Base-by-base conservation (phyloP, 1,140 invertebrate genomes). In the Episyrphus balteatus region DNA sequence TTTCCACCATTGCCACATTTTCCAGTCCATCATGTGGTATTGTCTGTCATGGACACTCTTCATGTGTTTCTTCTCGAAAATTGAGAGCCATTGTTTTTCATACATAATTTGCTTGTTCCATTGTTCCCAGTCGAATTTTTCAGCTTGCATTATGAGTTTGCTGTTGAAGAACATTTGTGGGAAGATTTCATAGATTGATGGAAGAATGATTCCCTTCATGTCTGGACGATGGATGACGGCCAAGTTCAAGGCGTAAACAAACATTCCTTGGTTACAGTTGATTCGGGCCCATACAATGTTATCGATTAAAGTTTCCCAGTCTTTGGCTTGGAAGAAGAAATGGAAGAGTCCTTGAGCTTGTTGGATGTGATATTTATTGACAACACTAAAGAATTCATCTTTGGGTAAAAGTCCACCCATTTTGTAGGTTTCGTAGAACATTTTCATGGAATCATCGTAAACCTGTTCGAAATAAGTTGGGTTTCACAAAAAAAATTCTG, bases 221-320 rank as follows among this genome's bases (percentile, higher is more conserved):
- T 82, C 80, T 2, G 62, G 50, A 43, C 78, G 76, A 17, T 75
- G 73, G n/a, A 75, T 54, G 2, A 82, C 65, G 7, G 80, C 78
- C 43, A 76, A 66, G 41, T 73, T 77, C 51, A 80, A 58, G 3
- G 78, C 72, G 38, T 75, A 76, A 5, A 73, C 53, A 57, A 79
- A 84, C 48, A 77, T 70, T 19, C 71, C 75, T 57, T 79, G 72
- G 61, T 83, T 83, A 9, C 80, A 55, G 47, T 78, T 53, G 45
- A 66, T 65, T 32, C 75, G 73, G 12, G 77, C 76, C 69, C 72
- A 82, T 12, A 71, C 54, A n/a, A 80, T 78, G 2, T 74, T 76
- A 48, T 76, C 74, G 66, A 70, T 75, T 67, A 83, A 83, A 12
- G 71, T 76, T 5, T 79, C 75, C 51, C 75, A 82, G 52, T 81